These are phyloP conservation scores for Pseudorectes ferrugineus DNA, from an alignment of 2,113 vertebrate species.

Conservation along the genomic window DNA sequence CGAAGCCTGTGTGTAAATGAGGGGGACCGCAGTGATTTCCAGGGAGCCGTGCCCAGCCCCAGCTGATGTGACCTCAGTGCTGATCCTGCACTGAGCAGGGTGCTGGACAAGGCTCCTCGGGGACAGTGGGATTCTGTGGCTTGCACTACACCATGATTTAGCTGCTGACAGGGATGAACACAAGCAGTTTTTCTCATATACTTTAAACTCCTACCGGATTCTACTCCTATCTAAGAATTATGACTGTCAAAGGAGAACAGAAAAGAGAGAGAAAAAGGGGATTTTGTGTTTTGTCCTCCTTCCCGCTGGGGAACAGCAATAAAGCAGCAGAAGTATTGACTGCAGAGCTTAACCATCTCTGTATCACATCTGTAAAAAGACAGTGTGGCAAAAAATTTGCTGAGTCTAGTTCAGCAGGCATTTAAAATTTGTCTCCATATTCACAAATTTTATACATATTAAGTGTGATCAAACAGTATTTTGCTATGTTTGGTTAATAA, in stretches of 20 bases:
- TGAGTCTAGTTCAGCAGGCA: background rate
- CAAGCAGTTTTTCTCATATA: background rate
- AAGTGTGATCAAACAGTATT: background rate
- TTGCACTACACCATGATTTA: background rate
- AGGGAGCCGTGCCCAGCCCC: background rate
- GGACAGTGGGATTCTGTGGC: background rate
- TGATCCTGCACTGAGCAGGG: too few species aligned
- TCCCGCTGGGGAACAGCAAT: background rate
- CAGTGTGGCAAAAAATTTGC: background rate
- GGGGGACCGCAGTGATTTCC: background rate
- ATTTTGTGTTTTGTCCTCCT: background rate
- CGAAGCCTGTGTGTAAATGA: background rate
- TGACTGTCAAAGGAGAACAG: background rate
- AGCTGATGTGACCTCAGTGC: too few species aligned
- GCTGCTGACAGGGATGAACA: background rate
- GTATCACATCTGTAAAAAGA: background rate
- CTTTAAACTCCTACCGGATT: background rate
- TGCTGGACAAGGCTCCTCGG: background rate
- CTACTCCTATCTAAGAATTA: background rate
- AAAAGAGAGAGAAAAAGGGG: background rate
- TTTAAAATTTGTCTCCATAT: background rate
- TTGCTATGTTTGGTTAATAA: background rate
- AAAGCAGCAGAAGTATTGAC: background rate
- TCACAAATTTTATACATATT: background rate
- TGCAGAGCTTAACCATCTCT: background rate